phyloP scores from a whole-genome alignment of 2,113 vertebrate genomes.

The Lycaon pictus region DNA sequence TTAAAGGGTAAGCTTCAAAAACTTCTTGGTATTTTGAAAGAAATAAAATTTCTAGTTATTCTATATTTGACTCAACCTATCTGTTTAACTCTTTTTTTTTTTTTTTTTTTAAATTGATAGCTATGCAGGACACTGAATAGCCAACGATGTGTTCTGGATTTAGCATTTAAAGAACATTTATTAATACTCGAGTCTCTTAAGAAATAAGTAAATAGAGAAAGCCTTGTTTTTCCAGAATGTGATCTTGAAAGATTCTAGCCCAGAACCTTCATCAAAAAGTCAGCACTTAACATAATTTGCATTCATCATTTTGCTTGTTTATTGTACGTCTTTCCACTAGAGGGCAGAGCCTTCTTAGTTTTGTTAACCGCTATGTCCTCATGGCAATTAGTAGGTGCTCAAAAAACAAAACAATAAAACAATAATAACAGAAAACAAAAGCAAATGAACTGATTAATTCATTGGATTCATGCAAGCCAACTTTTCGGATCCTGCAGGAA shows the following conservation, averaged over 20 bases:
- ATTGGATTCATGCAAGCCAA: neutral
- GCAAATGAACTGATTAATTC: neutral
- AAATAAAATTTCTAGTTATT: neutral
- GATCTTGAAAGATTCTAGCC: neutral
- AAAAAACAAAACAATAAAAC: conserved; percentile 1
- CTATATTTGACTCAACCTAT: neutral
- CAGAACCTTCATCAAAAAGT: neutral
- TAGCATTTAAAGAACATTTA: neutral
- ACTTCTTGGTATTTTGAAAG: neutral
- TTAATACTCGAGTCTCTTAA: neutral
- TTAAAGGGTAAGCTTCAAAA: neutral
- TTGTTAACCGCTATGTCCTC: neutral
- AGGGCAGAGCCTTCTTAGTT: conserved; percentile 64
- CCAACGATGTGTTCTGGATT: neutral
- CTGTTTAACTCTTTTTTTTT: neutral
- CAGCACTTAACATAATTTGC: neutral
- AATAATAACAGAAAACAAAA: neutral
- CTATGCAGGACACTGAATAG: neutral
- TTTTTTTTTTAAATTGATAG: neutral
- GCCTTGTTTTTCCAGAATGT: neutral
- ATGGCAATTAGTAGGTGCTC: conserved; percentile 74
- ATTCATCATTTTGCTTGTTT: neutral
- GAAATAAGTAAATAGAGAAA: neutral
- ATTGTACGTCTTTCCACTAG: conserved; percentile 67
- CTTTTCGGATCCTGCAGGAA: neutral